Evolutionary conservation across 2,888 invertebrate genomes (phyloP), one percentile per base, ranked within the genome.

Genomic region (Scaptomyza flava): DNA sequence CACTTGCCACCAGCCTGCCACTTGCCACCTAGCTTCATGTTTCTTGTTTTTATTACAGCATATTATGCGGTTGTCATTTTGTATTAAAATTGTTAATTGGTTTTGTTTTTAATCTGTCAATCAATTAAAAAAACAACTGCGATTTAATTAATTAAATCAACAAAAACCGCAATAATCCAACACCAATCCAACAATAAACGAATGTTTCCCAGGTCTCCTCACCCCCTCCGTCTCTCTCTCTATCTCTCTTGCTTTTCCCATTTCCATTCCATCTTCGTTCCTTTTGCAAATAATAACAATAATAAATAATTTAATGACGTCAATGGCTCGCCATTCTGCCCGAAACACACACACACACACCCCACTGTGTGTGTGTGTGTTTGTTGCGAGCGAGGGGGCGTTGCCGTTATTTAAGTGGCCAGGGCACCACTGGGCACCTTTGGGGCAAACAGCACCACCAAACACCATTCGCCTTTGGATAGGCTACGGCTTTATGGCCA

Each of bases 21-120:
- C 27, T 17, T 30, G 31, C 6, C 43, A 23, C 31, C 11, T 9
- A 23, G 34, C 36, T 23, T 17, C 17, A 23, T 63, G 65, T 48
- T 72, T 72, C 56, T 62, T 68, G 64, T 60, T 70, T 87, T 83
- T 89, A 89, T 85, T 89, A 89, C 86, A 72, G 82, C 89, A 87
- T 89, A 85, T 89, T 87, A 85, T 89, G 90, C 70, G 90, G 90
- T 86, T 75, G 87, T 75, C 81, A 77, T 81, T 90, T 84, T 89
- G 88, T 87, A 89, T 88, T 88, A 89, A 89, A 89, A 90, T 89
- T 89, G 88, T 87, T 87, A 87, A 89, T 87, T 87, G 90, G 81
- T 89, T 89, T 87, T 89, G 89, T 87, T 89, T 89, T 87, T 89
- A 89, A 87, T 89, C 88, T 86, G 90, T 87, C 90, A 87, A 87